These are phyloP conservation scores for Pterocles orientalis DNA, from an alignment of 2,113 vertebrate species.

Conservation along the genomic window DNA sequence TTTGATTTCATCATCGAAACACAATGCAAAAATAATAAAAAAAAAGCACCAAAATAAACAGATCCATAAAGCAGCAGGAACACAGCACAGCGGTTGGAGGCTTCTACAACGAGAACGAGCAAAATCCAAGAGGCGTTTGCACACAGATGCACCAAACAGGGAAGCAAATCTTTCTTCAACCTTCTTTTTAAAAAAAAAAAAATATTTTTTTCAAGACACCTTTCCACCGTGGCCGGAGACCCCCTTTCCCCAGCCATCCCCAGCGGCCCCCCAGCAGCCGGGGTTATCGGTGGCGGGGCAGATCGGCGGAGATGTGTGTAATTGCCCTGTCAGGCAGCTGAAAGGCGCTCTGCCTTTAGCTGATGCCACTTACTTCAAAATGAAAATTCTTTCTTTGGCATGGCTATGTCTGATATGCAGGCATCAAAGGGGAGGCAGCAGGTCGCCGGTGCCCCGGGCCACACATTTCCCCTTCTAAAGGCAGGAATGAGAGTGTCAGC, in stretches of 20 bases:
- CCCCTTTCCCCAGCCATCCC: not conserved
- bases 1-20: not conserved
- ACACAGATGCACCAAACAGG: rapidly evolving
- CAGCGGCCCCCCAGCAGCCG: not conserved
- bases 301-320: constrained; percentile 77
- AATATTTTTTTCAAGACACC: not conserved
- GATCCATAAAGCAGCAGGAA: constrained; percentile 34
- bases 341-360: constrained; percentile 75
- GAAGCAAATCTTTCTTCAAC: not conserved
- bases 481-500: constrained; percentile 61
- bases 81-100: not conserved
- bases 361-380: constrained; percentile 88
- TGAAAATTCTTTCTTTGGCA: constrained; percentile 86
- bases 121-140: not conserved
- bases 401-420: constrained; percentile 81
- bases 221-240: not conserved
- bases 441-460: constrained; percentile 72
- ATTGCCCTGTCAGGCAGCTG: constrained; percentile 84
- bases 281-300: constrained; percentile 54
- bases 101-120: not conserved
- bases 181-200: not conserved
- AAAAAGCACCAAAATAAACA: constrained; percentile 15
- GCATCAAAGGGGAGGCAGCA: constrained; percentile 84
- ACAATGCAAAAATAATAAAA: not conserved
- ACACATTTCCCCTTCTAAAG: constrained; percentile 70